Percentiles rank a stretch among this genome's conserved stretches.
phyloP scores from a whole-genome alignment of 2,888 invertebrate species.

The Dugesia japonica region DNA sequence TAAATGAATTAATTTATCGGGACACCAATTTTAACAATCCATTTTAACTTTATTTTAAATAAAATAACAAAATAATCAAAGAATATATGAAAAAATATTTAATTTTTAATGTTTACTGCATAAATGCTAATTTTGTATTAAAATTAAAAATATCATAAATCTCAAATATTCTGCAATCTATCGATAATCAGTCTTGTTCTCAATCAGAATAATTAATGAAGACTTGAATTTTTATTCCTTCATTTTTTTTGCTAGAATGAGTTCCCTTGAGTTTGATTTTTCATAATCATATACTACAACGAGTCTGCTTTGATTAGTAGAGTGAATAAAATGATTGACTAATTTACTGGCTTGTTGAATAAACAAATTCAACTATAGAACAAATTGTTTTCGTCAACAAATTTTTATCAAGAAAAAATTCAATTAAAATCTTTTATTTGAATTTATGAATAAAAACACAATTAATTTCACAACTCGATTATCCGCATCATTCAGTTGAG shows the following conservation, averaged over 20 bases:
- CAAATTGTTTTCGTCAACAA: not conserved
- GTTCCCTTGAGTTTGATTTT: not conserved
- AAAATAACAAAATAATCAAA: no score
- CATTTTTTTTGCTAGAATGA: not conserved
- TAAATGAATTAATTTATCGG: no score
- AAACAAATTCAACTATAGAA: not conserved
- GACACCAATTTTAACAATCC: no score
- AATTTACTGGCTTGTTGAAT: not conserved
- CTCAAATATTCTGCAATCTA: not conserved
- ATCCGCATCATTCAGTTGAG: slow-evolving; percentile 3
- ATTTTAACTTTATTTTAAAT: no score
- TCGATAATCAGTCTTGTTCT: not conserved
- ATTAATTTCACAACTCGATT: not conserved
- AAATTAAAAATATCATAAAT: not conserved
- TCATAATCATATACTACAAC: not conserved
- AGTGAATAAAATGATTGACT: not conserved
- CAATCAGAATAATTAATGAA: slow-evolving; percentile 20
- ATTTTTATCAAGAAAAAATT: not conserved
- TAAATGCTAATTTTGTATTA: no score
- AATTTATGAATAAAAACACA: not conserved
- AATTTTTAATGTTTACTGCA: no score
- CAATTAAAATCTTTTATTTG: not conserved
- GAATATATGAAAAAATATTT: no score
- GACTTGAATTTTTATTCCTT: not conserved
- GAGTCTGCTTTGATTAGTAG: slow-evolving; percentile 4